A percentile compares a stretch with the other conserved stretches of the same genome.
These are phyloP conservation scores for Silurus glanis DNA, from an alignment of 2,113 vertebrate species.

Conservation along the genomic window DNA sequence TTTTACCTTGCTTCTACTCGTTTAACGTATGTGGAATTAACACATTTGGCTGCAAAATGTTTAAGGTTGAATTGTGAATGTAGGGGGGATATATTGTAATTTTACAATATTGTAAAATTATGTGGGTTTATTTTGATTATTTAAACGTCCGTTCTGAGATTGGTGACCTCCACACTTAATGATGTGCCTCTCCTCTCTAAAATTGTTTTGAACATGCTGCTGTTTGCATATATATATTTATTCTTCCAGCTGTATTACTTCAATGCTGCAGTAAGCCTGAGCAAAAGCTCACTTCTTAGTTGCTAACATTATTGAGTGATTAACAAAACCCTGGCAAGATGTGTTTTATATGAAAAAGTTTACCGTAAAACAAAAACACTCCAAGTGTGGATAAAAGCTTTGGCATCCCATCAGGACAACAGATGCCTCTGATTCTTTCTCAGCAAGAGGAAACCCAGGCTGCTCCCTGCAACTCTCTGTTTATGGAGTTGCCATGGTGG, in stretches of 20 bases:
- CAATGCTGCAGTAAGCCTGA: background rate
- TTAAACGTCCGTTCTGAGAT: background rate
- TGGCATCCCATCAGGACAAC: background rate
- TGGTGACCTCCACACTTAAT: background rate
- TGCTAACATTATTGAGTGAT: background rate
- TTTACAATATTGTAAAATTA: background rate
- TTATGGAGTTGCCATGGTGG: conserved; percentile 47
- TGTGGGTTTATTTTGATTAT: background rate
- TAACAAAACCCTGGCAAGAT: background rate
- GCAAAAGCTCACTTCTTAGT: background rate
- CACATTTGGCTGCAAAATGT: background rate
- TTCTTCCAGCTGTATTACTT: background rate
- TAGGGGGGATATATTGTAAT: no score
- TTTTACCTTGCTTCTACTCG: background rate
- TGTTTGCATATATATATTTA: background rate
- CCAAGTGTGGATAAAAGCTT: conserved; percentile 27
- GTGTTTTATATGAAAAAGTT: conserved; percentile 22
- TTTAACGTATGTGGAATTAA: background rate
- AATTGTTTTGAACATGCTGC: background rate
- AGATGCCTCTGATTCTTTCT: conserved; percentile 39
- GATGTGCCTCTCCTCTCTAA: background rate
- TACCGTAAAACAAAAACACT: conserved; percentile 14
- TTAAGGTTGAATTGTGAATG: background rate
- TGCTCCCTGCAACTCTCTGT: conserved; percentile 37
- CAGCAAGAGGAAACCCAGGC: conserved; percentile 27